Conservation (phyloP, 1,140 invertebrate species). For the Semibalanus balanoides region DNA sequence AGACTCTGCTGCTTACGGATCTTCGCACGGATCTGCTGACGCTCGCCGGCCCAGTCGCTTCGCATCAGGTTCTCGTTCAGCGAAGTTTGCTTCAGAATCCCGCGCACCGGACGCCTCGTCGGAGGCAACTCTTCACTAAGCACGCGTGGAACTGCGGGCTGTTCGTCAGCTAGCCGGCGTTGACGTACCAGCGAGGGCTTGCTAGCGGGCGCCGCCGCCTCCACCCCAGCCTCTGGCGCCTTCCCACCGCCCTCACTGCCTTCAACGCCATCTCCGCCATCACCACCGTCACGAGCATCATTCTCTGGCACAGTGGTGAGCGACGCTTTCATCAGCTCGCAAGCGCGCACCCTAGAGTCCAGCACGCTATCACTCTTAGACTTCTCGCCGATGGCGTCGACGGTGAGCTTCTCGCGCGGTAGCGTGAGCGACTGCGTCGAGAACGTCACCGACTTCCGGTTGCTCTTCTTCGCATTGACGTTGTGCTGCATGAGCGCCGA, state of each 20-base stretch:
- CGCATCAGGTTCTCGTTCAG: conserved; percentile 74
- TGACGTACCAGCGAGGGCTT: conserved; percentile 3
- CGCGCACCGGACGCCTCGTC: conserved; percentile 1
- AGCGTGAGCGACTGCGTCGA: background rate
- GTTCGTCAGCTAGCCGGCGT: conserved; percentile 6
- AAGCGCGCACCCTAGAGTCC: background rate
- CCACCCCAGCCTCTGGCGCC: conserved; percentile 33
- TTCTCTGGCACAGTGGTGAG: background rate
- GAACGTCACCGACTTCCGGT: background rate
- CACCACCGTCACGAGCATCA: background rate
- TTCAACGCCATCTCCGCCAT: conserved; percentile 4
- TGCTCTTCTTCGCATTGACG: background rate
- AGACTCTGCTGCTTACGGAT: conserved; percentile 77
- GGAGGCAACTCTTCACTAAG: conserved; percentile 5
- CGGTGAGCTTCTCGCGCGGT: background rate
- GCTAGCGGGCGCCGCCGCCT: conserved; percentile 15
- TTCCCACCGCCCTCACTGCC: conserved; percentile 12
- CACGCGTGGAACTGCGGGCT: conserved; percentile 4
- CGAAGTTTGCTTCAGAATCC: conserved; percentile 58
- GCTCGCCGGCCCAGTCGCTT: conserved; percentile 60
- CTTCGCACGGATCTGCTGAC: conserved; percentile 63
- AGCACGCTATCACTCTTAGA: conserved; percentile 1
- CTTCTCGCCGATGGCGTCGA: background rate
- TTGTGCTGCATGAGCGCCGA: no score
- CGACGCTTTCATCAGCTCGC: background rate